phyloP scores from a whole-genome alignment of 2,113 vertebrate genomes.

The Psephotus haematonotus region DNA sequence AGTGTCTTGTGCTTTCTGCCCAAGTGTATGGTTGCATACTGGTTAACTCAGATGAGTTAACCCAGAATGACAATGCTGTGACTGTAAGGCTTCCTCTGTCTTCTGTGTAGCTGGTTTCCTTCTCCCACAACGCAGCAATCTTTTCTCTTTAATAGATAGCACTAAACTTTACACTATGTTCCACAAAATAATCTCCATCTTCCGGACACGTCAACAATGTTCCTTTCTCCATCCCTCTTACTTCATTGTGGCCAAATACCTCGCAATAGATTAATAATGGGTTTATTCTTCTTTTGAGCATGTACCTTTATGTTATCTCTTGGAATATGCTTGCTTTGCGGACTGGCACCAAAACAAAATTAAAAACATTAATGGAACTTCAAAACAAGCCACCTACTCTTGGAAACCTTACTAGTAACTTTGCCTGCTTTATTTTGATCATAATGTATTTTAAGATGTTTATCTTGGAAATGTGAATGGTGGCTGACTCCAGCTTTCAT shows the following conservation, averaged over 20 bases:
- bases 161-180: background rate
- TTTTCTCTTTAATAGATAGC: background rate
- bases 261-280: slow-evolving; percentile 36
- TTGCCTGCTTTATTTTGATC: slow-evolving; percentile 39
- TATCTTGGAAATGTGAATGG: slow-evolving; percentile 27
- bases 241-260: background rate
- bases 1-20: background rate
- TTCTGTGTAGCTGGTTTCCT: background rate
- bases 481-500: background rate
- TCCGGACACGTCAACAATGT: background rate
- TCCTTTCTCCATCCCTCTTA: background rate
- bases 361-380: slow-evolving; percentile 25
- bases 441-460: slow-evolving; percentile 56
- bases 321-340: background rate
- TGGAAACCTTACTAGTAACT: slow-evolving; percentile 23
- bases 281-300: slow-evolving; percentile 22
- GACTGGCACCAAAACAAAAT: slow-evolving; percentile 42
- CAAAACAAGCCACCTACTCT: slow-evolving; percentile 52
- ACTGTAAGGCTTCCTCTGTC: background rate
- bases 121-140: background rate
- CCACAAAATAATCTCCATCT: slow-evolving; percentile 22
- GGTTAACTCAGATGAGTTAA: background rate
- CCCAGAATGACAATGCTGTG: background rate
- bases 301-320: slow-evolving; percentile 51
- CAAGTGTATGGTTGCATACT: background rate